phyloP scores from a whole-genome alignment of 2,113 vertebrate species.

The Scomber japonicus region DNA sequence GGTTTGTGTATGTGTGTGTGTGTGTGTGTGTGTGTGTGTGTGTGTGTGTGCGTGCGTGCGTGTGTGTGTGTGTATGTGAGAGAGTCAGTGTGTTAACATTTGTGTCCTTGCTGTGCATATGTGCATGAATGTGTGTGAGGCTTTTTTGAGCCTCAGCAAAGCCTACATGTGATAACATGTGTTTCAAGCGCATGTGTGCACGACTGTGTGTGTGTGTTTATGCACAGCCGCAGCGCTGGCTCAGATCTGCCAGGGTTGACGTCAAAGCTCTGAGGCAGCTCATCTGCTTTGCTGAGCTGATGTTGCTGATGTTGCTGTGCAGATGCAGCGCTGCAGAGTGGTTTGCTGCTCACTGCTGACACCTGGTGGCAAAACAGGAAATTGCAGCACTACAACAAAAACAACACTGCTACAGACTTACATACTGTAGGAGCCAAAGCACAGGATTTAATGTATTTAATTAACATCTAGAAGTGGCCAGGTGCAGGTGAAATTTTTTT shows the following conservation, averaged over 20 bases:
- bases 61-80: background rate
- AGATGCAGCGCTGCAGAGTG: constrained; percentile 27
- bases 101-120: background rate
- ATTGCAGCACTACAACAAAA: constrained; percentile 2
- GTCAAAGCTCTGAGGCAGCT: constrained; percentile 59
- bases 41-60: background rate
- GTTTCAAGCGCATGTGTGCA: constrained; percentile 21
- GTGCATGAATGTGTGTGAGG: background rate
- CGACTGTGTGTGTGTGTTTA: background rate
- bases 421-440: background rate
- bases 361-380: constrained; percentile 26
- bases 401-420: background rate
- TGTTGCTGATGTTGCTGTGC: constrained; percentile 41
- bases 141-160: constrained; percentile 38
- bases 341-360: constrained; percentile 35
- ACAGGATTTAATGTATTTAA: background rate
- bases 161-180: constrained; percentile 35
- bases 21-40: background rate
- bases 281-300: constrained; percentile 41
- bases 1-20: constrained; percentile 12
- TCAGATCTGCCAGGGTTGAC: constrained; percentile 57
- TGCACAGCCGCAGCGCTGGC: constrained; percentile 51
- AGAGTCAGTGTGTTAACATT: background rate
- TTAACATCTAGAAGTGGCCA: too few relatives aligned
- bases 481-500: too few relatives aligned